Percentiles rank a stretch among this genome's conserved stretches.
phyloP scores from a whole-genome alignment of 2,888 invertebrate genomes.

The Crossocerus cetratus region DNA sequence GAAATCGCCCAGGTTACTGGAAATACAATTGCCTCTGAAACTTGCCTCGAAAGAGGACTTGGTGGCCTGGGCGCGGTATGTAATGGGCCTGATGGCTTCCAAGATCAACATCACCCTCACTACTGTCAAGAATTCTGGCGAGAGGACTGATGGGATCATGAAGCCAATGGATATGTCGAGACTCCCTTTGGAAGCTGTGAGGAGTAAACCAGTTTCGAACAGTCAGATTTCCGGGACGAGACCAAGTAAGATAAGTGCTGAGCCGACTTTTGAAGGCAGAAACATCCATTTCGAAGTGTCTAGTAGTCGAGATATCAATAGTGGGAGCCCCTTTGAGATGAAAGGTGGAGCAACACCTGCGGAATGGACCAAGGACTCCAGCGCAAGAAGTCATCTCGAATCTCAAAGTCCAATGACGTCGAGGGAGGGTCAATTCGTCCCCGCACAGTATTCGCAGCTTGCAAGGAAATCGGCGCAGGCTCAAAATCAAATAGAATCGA shows the following conservation, averaged over 20 bases:
- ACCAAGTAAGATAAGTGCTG: not conserved
- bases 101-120: slow-evolving; percentile 70
- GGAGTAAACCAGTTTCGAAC: not conserved
- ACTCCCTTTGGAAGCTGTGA: not conserved
- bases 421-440: not conserved
- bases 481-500: slow-evolving; percentile 28
- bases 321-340: slow-evolving; percentile 17
- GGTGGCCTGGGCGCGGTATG: slow-evolving; percentile 70
- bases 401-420: not conserved
- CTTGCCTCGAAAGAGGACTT: slow-evolving; percentile 67
- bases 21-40: slow-evolving; percentile 66
- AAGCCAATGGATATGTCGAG: not conserved
- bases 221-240: not conserved
- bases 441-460: slow-evolving; percentile 7
- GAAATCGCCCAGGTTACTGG: slow-evolving; percentile 57
- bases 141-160: not conserved
- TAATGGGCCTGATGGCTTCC: slow-evolving; percentile 71
- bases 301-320: slow-evolving; percentile 10
- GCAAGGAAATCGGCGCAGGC: slow-evolving; percentile 37
- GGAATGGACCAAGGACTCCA: not conserved
- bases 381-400: not conserved
- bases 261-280: slow-evolving; percentile 2
- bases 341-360: slow-evolving; percentile 15
- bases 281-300: slow-evolving; percentile 2
- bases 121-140: slow-evolving; percentile 23